A percentile compares a stretch with the other conserved stretches of the same genome.
These are phyloP conservation scores for Anolis apletophallus DNA, from an alignment of 2,797 vertebrate genomes.

Conservation along the genomic window DNA sequence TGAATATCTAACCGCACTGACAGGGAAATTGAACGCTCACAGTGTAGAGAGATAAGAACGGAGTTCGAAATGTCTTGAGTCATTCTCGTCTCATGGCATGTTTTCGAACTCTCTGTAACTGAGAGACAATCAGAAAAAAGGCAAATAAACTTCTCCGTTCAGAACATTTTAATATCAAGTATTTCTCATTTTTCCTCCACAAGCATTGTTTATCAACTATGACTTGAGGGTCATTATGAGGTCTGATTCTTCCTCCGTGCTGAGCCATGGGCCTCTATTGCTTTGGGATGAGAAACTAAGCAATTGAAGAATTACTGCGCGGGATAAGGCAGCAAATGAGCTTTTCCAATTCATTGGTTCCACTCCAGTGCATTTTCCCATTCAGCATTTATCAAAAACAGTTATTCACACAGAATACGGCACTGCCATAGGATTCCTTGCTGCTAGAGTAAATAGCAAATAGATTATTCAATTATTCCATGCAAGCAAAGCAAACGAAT, in stretches of 20 bases:
- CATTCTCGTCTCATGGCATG: not conserved
- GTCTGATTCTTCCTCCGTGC: constrained; percentile 14
- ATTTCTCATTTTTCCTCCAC: not conserved
- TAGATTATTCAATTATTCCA: constrained; percentile 54
- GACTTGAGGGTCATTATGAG: constrained; percentile 14
- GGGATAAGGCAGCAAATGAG: constrained; percentile 51
- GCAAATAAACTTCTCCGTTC: not conserved
- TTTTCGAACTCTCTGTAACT: constrained; percentile 33
- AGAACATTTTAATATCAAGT: constrained; percentile 30
- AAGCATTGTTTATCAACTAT: not conserved
- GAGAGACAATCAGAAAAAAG: not conserved
- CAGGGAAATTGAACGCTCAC: constrained; percentile 31
- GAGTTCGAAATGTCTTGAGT: not conserved
- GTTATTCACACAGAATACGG: constrained; percentile 45
- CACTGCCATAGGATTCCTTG: constrained; percentile 21
- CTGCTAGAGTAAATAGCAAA: constrained; percentile 47
- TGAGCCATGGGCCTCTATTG: not conserved
- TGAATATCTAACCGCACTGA: constrained; percentile 22
- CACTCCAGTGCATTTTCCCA: constrained; percentile 40
- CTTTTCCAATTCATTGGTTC: constrained; percentile 64
- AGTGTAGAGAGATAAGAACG: not conserved
- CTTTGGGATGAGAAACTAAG: constrained; percentile 15
- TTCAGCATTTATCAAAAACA: constrained; percentile 41
- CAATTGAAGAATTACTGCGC: constrained; percentile 36
- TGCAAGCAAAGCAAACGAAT: constrained; percentile 54